Conservation (phyloP, 2,888 invertebrate species). For the Loripinus fragilis region DNA sequence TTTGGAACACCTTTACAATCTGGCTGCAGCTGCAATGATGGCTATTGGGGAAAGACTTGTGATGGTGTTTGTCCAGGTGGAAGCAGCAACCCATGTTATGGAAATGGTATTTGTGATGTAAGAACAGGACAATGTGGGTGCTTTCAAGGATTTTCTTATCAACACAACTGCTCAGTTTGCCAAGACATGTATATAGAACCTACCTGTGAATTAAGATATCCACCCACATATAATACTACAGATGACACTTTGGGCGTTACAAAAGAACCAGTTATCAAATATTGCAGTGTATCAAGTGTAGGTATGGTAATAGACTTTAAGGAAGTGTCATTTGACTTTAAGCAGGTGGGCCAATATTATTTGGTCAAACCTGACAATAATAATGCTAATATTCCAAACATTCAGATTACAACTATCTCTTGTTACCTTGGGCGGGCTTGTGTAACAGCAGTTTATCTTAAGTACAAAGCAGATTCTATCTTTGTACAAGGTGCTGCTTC, state of each 20-base stretch:
- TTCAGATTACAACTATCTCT: neutral
- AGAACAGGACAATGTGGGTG: conserved; percentile 58
- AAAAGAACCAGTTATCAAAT: neutral
- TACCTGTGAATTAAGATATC: conserved; percentile 7
- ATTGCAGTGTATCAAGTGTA: neutral
- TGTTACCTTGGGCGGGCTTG: neutral
- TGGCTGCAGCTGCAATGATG: conserved; percentile 53
- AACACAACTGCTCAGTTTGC: conserved; percentile 44
- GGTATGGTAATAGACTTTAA: neutral
- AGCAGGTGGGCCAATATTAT: neutral
- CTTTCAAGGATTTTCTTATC: conserved; percentile 27
- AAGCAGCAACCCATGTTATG: conserved; percentile 50
- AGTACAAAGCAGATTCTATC: neutral
- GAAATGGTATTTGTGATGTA: conserved; percentile 59
- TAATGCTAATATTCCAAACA: neutral
- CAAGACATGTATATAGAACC: conserved; percentile 26
- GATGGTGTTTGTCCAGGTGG: conserved; percentile 51
- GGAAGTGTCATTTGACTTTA: neutral
- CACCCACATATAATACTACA: neutral
- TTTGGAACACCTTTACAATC: conserved; percentile 34
- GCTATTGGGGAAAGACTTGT: conserved; percentile 62
- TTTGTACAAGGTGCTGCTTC: neutral
- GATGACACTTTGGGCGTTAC: neutral
- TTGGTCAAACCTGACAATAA: neutral
- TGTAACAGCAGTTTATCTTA: neutral